These are phyloP conservation scores for Brachionus asplanchnoidis DNA, from an alignment of 1,140 invertebrate species.

Conservation along the genomic window DNA sequence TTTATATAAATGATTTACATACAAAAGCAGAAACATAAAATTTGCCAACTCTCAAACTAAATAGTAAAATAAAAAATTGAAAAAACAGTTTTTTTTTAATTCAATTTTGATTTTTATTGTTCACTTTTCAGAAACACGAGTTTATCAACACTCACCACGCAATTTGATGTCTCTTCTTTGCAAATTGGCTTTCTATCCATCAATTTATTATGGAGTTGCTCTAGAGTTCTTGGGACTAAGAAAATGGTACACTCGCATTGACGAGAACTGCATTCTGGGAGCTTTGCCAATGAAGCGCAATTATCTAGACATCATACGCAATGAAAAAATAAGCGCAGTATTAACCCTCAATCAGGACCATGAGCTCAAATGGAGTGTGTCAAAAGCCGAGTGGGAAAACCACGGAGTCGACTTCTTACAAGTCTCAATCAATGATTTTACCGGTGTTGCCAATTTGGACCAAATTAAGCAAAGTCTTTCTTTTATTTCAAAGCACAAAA, in stretches of 20 bases:
- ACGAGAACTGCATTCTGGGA: conserved; percentile 21
- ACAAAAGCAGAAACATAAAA: not conserved
- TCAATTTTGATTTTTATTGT: not conserved
- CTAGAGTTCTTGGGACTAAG: conserved; percentile 15
- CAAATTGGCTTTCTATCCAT: conserved; percentile 30
- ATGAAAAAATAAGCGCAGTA: not conserved
- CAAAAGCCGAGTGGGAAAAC: not conserved
- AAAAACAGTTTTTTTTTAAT: not conserved
- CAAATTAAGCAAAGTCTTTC: not conserved
- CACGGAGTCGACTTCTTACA: conserved; percentile 20
- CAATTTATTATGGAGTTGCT: not conserved
- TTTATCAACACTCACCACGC: not conserved
- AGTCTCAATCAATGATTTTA: conserved; percentile 12
- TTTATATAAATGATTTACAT: not conserved
- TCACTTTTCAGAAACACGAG: not conserved
- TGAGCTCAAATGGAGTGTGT: not conserved
- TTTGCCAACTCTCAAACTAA: conserved; percentile 19
- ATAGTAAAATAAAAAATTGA: not conserved
- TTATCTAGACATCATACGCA: not conserved
- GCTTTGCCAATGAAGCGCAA: conserved; percentile 28
- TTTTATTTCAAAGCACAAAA: conserved; percentile 22
- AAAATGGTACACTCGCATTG: conserved; percentile 37
- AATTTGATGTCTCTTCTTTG: conserved; percentile 12
- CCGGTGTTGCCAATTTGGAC: not conserved
- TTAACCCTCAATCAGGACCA: conserved; percentile 3